These are phyloP conservation scores for Ophthalmolycus amberensis DNA, from an alignment of 2,113 vertebrate genomes.

Conservation along the genomic window DNA sequence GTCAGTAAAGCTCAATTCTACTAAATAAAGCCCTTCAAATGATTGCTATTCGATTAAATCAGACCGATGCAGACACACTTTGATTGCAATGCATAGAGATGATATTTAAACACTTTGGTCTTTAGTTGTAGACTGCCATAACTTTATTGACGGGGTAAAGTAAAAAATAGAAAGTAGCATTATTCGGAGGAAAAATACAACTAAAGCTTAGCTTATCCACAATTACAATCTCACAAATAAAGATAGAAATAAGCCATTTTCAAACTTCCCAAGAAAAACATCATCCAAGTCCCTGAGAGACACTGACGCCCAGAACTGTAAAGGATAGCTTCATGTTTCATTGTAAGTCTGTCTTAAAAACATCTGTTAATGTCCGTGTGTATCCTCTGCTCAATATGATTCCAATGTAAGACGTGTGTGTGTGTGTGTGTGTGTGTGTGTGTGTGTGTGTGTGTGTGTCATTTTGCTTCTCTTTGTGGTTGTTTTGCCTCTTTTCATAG, in stretches of 20 bases:
- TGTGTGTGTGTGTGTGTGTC: neutral
- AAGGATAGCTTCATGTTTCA: neutral
- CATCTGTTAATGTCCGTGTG: neutral
- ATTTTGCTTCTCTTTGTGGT: neutral
- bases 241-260: conserved; percentile 1
- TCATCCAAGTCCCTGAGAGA: conserved; percentile 49
- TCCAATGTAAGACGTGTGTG: neutral
- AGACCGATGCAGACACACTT: conserved; percentile 22
- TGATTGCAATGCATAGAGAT: conserved; percentile 24
- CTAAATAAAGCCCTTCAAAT: conserved; percentile 28
- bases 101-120: conserved; percentile 42
- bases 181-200: conserved; percentile 15
- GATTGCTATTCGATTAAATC: conserved; percentile 19
- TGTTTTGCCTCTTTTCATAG: too few species aligned
- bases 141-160: neutral
- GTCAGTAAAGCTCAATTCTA: neutral
- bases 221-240: neutral
- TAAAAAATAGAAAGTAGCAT: neutral
- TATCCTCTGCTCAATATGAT: neutral
- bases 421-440: neutral
- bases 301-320: conserved; percentile 4
- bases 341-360: neutral
- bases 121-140: conserved; percentile 17
- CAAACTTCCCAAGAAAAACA: neutral
- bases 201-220: conserved; percentile 12